Evolutionary conservation across 2,888 invertebrate species (phyloP), one percentile per base, ranked within the genome.

Genomic region (Apoda limacodes): DNA sequence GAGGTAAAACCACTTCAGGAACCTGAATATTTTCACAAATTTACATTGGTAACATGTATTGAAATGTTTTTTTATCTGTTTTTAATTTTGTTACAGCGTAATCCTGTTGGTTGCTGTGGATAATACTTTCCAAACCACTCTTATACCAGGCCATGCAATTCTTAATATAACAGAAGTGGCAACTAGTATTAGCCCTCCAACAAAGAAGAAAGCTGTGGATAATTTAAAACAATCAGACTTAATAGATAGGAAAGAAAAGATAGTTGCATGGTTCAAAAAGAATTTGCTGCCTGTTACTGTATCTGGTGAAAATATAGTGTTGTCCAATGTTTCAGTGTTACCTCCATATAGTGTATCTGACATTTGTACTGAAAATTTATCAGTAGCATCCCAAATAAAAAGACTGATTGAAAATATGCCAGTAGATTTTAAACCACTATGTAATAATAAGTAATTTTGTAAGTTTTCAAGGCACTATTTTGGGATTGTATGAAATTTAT

Each of bases 141-240:
- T 76, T 5, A 55, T 76, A 40, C 76, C 70, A 6, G 78, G 78
- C 1, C 65, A 67, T 50, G 62, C 72, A 22, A 48, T 78, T 32
- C 28, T 57, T 13, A 47, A 61, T 30, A 34, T 76, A 2, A 37
- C 27, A 5, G 52, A 60, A 42, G 39, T 37, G 29, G 35, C 46
- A 27, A 32, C 44, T 24, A 30, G 35, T 5, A 20, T 22, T 1
- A 39, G 51, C 30, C 35, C 47, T n/a, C n/a, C n/a, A n/a, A n/a
- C n/a, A n/a, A n/a, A n/a, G n/a, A n/a, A n/a, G n/a, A n/a, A n/a
- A n/a, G n/a, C n/a, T n/a, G n/a, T 27, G 28, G 25, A 26, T 2
- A 13, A 22, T n/a, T n/a, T n/a, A n/a, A n/a, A n/a, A n/a, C n/a
- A n/a, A n/a, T n/a, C n/a, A n/a, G n/a, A n/a, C n/a, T n/a, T n/a